These are phyloP conservation scores for Temnothorax unifasciatus DNA, from an alignment of 2,888 invertebrate genomes.

Conservation along the genomic window DNA sequence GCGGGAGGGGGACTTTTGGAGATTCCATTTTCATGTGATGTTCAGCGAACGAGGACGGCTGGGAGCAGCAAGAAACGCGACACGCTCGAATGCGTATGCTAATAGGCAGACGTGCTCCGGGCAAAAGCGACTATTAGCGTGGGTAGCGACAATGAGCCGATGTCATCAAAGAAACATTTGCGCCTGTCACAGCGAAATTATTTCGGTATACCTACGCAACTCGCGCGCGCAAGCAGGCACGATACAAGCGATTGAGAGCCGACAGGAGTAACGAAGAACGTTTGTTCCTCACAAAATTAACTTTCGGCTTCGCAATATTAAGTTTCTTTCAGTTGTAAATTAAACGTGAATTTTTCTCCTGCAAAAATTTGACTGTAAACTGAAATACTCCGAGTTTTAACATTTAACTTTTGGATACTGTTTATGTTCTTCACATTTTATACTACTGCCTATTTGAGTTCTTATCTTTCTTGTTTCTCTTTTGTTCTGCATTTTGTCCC, in stretches of 20 bases:
- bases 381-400: background rate
- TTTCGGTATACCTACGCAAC: conserved; percentile 22
- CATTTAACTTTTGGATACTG: background rate
- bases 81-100: conserved; percentile 55
- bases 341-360: background rate
- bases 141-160: conserved; percentile 37
- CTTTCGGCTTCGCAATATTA: background rate
- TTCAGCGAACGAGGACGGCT: conserved; percentile 8
- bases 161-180: conserved; percentile 53
- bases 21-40: conserved; percentile 17
- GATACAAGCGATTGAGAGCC: background rate
- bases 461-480: background rate
- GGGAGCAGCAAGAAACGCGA: conserved; percentile 36
- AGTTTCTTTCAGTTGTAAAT: background rate
- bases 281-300: background rate
- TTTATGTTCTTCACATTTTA: background rate
- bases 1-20: background rate
- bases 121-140: conserved; percentile 53
- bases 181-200: conserved; percentile 15
- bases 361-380: background rate
- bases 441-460: background rate
- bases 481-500: background rate
- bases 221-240: background rate
- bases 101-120: conserved; percentile 43
- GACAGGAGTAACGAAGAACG: background rate